Percentiles rank a stretch among this genome's conserved stretches.
These are phyloP conservation scores for Epinotia ramella DNA, from an alignment of 2,888 invertebrate species.

Conservation along the genomic window DNA sequence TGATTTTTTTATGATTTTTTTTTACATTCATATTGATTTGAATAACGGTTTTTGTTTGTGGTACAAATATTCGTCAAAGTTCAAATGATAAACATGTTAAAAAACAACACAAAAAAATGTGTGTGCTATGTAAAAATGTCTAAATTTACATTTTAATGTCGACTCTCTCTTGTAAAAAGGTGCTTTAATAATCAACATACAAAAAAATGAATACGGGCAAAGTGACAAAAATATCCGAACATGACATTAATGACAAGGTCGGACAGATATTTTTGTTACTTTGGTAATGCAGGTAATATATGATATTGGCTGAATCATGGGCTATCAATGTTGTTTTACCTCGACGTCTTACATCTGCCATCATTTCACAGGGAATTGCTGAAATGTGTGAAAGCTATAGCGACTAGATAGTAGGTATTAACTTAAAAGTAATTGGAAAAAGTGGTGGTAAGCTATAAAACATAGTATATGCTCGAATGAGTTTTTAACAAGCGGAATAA, in stretches of 20 bases:
- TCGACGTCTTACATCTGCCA: too few relatives aligned
- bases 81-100: neutral
- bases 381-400: neutral
- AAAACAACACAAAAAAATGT: neutral
- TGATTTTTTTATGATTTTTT: slow-evolving; percentile 28
- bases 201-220: neutral
- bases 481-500: slow-evolving; percentile 48
- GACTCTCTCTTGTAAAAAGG: neutral
- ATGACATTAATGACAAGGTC: neutral
- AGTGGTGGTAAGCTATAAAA: slow-evolving; percentile 22
- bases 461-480: slow-evolving; percentile 14
- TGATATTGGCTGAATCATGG: too few relatives aligned
- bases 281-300: neutral
- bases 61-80: neutral
- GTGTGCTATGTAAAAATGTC: slow-evolving; percentile 4
- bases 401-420: too few relatives aligned
- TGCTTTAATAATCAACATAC: neutral
- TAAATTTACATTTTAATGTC: neutral
- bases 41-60: neutral
- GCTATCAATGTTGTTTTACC: too few relatives aligned
- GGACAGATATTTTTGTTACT: neutral
- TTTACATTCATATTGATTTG: neutral
- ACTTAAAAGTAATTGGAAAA: slow-evolving; percentile 7
- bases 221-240: neutral
- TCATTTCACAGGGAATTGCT: too few relatives aligned